Evolutionary conservation across 1,140 invertebrate species (phyloP).

Genomic region (Teleogryllus occipitalis): DNA sequence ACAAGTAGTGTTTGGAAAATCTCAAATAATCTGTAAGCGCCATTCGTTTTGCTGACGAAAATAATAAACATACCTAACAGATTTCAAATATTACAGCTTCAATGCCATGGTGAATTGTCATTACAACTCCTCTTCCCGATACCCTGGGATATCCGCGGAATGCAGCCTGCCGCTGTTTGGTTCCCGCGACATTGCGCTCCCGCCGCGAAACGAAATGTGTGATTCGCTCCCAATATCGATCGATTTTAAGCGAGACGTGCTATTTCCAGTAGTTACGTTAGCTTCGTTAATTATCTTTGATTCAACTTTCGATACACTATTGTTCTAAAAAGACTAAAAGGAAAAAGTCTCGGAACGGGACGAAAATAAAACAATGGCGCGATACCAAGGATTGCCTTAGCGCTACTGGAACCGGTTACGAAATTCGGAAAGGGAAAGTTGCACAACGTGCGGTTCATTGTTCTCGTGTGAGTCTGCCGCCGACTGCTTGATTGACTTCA

Average conservation of each 20-base stretch:
- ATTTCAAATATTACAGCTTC: too few species aligned
- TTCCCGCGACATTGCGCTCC: background rate
- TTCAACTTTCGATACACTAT: slow-evolving; percentile 5
- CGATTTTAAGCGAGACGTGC: background rate
- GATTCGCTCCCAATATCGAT: background rate
- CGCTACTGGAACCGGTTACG: background rate
- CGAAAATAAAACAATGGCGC: slow-evolving; percentile 4
- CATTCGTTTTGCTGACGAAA: too few species aligned
- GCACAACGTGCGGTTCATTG: background rate
- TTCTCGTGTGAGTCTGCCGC: background rate
- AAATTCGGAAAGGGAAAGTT: slow-evolving; percentile 4
- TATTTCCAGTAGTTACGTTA: background rate
- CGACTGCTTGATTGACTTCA: too few species aligned
- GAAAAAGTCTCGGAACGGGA: background rate
- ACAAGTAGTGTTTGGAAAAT: too few species aligned
- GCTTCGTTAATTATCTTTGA: slow-evolving; percentile 1
- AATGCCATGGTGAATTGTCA: too few species aligned
- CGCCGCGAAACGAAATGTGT: background rate
- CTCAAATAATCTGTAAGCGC: too few species aligned
- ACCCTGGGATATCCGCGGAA: too few species aligned
- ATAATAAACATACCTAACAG: too few species aligned
- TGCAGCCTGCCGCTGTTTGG: too few species aligned
- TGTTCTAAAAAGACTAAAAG: background rate
- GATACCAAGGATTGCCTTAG: background rate
- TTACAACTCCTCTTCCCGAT: too few species aligned